A percentile compares a stretch with the other conserved stretches of the same genome.
phyloP scores from a whole-genome alignment of 1,140 invertebrate genomes.

The Ceratina calcarata region DNA sequence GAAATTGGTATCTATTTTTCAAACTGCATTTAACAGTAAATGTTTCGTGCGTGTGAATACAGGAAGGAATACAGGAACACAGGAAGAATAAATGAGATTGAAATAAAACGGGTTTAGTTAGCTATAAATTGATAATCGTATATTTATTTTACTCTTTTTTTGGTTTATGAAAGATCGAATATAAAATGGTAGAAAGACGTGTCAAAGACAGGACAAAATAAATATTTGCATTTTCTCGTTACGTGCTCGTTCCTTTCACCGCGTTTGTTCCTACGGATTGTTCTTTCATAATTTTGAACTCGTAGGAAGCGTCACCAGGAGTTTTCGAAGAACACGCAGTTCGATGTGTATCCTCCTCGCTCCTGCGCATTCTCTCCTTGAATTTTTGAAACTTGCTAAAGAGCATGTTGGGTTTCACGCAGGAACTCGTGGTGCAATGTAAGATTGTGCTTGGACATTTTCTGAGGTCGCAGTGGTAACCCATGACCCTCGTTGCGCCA shows the following conservation, averaged over 20 bases:
- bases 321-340: background rate
- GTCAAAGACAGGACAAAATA: background rate
- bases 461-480: constrained; percentile 46
- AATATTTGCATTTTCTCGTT: background rate
- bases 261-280: constrained; percentile 15
- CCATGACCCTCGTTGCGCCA: constrained; percentile 14
- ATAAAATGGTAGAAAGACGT: background rate
- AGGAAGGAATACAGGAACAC: no score
- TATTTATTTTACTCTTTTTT: background rate
- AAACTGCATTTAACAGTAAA: no score
- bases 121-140: background rate
- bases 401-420: constrained; percentile 32
- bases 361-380: background rate
- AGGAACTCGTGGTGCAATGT: constrained; percentile 39
- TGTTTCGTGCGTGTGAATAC: no score
- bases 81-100: no score
- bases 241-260: constrained; percentile 26
- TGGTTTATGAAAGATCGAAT: background rate
- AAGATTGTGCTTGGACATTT: constrained; percentile 37
- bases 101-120: no score
- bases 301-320: background rate
- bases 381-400: background rate
- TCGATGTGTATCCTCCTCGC: background rate
- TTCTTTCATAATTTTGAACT: background rate
- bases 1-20: no score